Evolutionary conservation across 1,140 invertebrate genomes (phyloP).

Genomic region (Trachymyrmex septentrionalis): DNA sequence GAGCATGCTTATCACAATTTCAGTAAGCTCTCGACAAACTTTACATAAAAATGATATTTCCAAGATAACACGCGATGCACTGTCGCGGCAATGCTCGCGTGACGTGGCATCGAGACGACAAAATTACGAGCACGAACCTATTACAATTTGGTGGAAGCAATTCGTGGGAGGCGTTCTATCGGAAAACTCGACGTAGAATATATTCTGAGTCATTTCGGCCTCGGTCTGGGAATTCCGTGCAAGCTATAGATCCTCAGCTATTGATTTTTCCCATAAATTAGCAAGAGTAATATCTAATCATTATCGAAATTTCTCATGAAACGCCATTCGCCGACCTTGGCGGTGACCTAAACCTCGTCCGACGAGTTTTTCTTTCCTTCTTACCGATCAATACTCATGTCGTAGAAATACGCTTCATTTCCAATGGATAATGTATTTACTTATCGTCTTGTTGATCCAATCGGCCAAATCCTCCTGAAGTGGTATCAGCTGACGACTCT

Average conservation of each 20-base stretch:
- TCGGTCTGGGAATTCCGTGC: not conserved
- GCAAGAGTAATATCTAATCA: constrained; percentile 29
- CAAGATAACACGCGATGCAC: constrained; percentile 40
- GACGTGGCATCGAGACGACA: constrained; percentile 20
- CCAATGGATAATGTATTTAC: constrained; percentile 86
- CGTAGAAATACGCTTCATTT: not conserved
- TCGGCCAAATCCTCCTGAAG: constrained; percentile 95
- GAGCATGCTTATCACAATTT: not conserved
- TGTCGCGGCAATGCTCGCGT: constrained; percentile 5
- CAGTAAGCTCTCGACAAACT: constrained; percentile 18
- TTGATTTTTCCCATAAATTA: constrained; percentile 36
- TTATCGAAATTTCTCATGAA: constrained; percentile 38
- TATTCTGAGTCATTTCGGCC: constrained; percentile 15
- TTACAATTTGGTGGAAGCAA: constrained; percentile 24
- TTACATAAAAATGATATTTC: constrained; percentile 18
- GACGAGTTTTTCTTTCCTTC: constrained; percentile 10
- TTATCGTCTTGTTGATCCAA: constrained; percentile 94
- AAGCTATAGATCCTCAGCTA: constrained; percentile 1
- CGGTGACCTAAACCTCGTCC: not conserved
- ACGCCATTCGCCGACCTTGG: not conserved
- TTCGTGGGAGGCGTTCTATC: not conserved
- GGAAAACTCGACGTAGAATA: not conserved
- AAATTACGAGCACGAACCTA: constrained; percentile 12
- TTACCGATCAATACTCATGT: not conserved
- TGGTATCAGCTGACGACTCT: constrained; percentile 92